phyloP scores from a whole-genome alignment of 2,113 vertebrate species.

The Callochromis pleurospilus region DNA sequence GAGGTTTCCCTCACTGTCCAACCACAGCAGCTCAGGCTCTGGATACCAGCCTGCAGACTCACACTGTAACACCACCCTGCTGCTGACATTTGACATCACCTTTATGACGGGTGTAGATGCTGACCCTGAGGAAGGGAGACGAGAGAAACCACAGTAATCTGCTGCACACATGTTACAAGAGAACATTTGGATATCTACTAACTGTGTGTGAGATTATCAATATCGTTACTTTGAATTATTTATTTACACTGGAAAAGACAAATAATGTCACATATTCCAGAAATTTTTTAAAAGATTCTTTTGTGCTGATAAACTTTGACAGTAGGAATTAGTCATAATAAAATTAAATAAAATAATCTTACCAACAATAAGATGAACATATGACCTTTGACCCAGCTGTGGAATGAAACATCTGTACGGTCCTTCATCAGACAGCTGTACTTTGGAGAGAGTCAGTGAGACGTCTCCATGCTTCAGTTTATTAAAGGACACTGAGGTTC shows the following conservation, averaged over 20 bases:
- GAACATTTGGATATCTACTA: fast-evolving
- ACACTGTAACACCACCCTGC: not conserved
- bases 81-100: not conserved
- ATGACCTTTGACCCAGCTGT: not conserved
- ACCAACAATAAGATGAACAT: not conserved
- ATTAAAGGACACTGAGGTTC: not conserved
- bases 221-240: fast-evolving
- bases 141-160: fast-evolving
- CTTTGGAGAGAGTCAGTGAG: not conserved
- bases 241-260: not conserved
- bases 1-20: not conserved
- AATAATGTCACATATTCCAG: not conserved
- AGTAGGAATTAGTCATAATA: not conserved
- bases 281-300: fast-evolving
- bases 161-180: not conserved
- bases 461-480: not conserved
- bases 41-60: not conserved
- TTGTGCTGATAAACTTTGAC: not conserved
- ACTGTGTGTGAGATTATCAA: not conserved
- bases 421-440: not conserved
- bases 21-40: not conserved
- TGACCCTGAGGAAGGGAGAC: fast-evolving
- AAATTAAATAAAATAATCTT: not conserved
- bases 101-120: fast-evolving
- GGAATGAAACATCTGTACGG: not conserved